Base-by-base conservation (phyloP, 2,113 vertebrate genomes). In the Collichthys lucidus region DNA sequence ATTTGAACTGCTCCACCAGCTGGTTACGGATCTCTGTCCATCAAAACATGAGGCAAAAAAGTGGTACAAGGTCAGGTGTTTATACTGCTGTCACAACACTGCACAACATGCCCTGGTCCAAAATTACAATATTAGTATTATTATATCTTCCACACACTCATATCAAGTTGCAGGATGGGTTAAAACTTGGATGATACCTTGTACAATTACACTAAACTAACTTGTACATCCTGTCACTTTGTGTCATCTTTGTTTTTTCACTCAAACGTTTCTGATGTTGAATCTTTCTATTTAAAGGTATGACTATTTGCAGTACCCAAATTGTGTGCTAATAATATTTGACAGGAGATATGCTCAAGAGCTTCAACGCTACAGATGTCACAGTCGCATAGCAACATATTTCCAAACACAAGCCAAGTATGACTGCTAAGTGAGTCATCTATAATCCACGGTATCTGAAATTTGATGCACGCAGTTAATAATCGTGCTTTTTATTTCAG, bases 1-100 rank as follows among this genome's bases (percentile, higher is more conserved):
- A 99, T 94, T 98, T 99, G 93, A 99, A 97, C 95, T 99, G 98
- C 92, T 99, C 98, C 76, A 96, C 97, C 94, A 99, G 95, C 95
- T 99, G 98, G 14, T 96, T 97, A 16, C 98, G 98, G 95, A 99
- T 99, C 79, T 99, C 98, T 99, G 95, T 90, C 26, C 20, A 84
- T 50, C 73, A 79, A 87, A 53, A 83, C 2, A 67, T 4, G 68
- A 79, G 71, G 80, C 1, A 87, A 44, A 85, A n/a, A 46, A 74
- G 31, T 19, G 4, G 2, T 31, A 79, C 87, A 19, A 79, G n/a
- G 77, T 71, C 50, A 35, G 50, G 29, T 16, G n/a, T 42, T 76
- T 62, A 46, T 24, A 46, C 40, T 61, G 67, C 57, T 53, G 22
- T 46, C 71, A 83, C 44, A 70, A 40, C 31, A 67, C 0, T 3